Conservation (phyloP, 2,797 vertebrate species). For the Platalea minor region DNA sequence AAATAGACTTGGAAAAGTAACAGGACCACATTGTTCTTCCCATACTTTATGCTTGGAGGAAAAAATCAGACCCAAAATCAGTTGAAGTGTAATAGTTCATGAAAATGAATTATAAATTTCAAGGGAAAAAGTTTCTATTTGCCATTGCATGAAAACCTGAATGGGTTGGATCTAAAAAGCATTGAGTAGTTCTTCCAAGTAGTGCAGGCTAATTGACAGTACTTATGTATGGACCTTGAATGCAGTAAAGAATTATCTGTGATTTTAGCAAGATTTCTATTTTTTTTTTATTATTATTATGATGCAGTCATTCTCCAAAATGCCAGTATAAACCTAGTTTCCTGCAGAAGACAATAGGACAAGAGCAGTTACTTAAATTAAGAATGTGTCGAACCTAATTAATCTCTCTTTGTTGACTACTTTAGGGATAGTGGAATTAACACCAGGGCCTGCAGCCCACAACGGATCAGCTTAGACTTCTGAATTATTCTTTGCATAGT, state of each 20-base stretch:
- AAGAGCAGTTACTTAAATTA: not conserved
- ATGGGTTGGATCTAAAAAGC: not conserved
- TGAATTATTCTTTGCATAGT: not conserved
- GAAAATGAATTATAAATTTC: not conserved
- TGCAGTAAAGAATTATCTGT: not conserved
- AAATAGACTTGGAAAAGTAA: not conserved
- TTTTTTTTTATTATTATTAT: not conserved
- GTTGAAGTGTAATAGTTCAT: not conserved
- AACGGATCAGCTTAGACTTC: not conserved
- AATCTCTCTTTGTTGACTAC: not conserved
- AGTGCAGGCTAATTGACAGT: not conserved
- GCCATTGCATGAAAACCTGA: not conserved
- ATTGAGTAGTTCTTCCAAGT: not conserved
- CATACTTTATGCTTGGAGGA: not conserved
- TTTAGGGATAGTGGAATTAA: not conserved
- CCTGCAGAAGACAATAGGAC: not conserved
- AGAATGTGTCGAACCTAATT: not conserved
- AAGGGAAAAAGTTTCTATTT: not conserved
- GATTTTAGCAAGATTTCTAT: not conserved
- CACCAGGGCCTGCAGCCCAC: fast-evolving
- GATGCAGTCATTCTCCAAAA: not conserved
- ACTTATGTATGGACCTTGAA: not conserved
- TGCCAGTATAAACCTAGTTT: not conserved
- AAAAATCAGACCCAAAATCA: not conserved
- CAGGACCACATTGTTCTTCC: not conserved